Evolutionary conservation across 2,113 vertebrate species (phyloP).

Genomic region (Vulpes vulpes): DNA sequence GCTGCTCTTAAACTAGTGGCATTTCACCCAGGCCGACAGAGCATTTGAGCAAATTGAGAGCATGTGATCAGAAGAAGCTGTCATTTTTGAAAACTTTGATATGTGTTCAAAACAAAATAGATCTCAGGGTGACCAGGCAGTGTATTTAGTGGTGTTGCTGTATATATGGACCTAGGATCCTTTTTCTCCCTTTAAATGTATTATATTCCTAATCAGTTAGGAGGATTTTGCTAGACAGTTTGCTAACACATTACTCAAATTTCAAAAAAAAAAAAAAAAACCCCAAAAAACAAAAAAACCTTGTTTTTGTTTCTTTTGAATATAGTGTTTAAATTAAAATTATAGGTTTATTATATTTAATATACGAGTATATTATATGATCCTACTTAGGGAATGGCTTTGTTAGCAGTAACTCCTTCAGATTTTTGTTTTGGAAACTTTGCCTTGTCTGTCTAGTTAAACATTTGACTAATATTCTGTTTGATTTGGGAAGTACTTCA

Average conservation of each 20-base stretch:
- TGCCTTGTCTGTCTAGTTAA: conserved; percentile 28
- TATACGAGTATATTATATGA: not conserved
- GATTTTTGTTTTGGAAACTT: conserved; percentile 57
- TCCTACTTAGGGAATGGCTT: not conserved
- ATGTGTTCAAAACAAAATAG: not conserved
- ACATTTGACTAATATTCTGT: conserved; percentile 42
- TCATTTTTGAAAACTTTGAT: not conserved
- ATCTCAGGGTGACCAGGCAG: not conserved
- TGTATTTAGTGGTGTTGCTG: not conserved
- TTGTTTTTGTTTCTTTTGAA: not conserved
- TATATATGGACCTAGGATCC: not conserved
- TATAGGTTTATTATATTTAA: not conserved
- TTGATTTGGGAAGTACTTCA: conserved; percentile 37
- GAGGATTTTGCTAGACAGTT: conserved; percentile 51
- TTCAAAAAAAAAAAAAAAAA: not conserved
- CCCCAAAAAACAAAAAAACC: not conserved
- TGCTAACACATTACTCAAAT: not conserved
- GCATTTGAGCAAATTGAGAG: not conserved
- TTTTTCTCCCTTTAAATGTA: not conserved
- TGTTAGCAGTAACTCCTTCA: not conserved
- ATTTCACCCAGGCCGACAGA: not conserved
- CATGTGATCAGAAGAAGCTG: not conserved
- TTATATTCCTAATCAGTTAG: not conserved
- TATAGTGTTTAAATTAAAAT: conserved; percentile 61
- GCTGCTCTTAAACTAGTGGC: not conserved